Base-by-base conservation (phyloP, 2,888 invertebrate species). In the Atrina japonica region DNA sequence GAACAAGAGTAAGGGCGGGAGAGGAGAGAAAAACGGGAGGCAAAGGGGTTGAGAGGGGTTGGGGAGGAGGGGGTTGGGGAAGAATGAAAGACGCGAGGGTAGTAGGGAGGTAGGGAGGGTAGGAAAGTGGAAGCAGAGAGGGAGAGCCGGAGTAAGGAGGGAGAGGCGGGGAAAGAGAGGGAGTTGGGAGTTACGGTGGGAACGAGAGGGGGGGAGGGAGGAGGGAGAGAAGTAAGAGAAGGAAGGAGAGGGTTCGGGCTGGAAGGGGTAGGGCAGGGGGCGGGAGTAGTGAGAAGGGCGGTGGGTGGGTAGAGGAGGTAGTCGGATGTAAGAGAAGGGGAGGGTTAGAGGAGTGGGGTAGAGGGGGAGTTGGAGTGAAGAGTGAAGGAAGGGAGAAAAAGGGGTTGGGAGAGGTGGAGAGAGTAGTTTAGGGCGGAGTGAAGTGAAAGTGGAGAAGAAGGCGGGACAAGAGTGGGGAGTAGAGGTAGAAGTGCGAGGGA, bases 131-230 rank as follows among this genome's bases (percentile, higher is more conserved):
- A 2, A 18, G 30, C 18, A 5, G 3, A 21, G n/a, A 40, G 9
- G 25, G 16, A 29, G 25, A n/a, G 16, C n/a, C n/a, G 18, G 43
- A 18, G 3, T 40, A n/a, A 23, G 3, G 56, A 29, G 27, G 2
- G 27, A 29, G 47, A 41, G 45, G 45, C n/a, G 49, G 30, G 45
- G 27, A 56, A n/a, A n/a, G n/a, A n/a, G n/a, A n/a, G n/a, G 52
- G 3, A 16, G 53, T 52, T 29, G 40, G 50, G 50, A 23, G 41
- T 53, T 40, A 53, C 25, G 53, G 64, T 53, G 53, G 47, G 30
- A 64, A 35, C 50, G 64, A 53, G 53, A 63, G 49, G 1, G 61
- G 27, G 21, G 1, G n/a, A n/a, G n/a, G n/a, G n/a, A n/a, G n/a
- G n/a, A n/a, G n/a, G n/a, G n/a, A n/a, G n/a, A n/a, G n/a, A n/a